Conservation (phyloP, 2,797 vertebrate species). For the Lepus oiostolus region DNA sequence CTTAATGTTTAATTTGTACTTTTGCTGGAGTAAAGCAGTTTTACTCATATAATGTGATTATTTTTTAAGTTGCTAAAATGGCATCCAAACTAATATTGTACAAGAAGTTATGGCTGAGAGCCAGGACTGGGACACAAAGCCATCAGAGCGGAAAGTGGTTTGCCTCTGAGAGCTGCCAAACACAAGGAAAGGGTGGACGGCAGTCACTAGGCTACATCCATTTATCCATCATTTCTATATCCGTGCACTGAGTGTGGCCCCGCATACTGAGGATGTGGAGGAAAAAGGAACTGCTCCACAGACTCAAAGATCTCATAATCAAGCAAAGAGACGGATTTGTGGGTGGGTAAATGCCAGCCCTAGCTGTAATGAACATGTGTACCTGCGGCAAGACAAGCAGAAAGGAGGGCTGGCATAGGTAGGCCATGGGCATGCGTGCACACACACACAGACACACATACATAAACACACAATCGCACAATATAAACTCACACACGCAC, state of each 20-base stretch:
- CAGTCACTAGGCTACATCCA: rapidly evolving
- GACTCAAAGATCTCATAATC: not conserved
- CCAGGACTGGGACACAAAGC: not conserved
- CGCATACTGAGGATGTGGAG: not conserved
- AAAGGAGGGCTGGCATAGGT: not conserved
- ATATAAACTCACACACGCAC: not conserved
- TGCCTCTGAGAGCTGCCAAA: not conserved
- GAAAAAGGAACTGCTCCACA: not conserved
- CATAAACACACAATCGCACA: no score
- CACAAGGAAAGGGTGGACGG: no score
- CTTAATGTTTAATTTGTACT: not conserved
- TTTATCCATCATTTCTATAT: not conserved
- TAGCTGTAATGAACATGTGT: not conserved
- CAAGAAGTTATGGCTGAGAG: not conserved
- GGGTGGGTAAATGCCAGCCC: no score
- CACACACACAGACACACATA: not conserved
- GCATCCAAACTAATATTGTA: not conserved
- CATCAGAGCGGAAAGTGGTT: not conserved
- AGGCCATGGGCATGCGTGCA: rapidly evolving
- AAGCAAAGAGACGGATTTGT: not conserved
- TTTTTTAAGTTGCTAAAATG: not conserved
- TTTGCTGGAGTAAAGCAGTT: not conserved
- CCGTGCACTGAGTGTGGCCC: rapidly evolving
- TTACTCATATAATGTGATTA: not conserved
- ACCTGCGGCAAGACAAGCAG: no score